Evolutionary conservation across 1,140 invertebrate species (phyloP), one percentile per base, ranked within the genome.

Genomic region (Xylocopa sonorina): DNA sequence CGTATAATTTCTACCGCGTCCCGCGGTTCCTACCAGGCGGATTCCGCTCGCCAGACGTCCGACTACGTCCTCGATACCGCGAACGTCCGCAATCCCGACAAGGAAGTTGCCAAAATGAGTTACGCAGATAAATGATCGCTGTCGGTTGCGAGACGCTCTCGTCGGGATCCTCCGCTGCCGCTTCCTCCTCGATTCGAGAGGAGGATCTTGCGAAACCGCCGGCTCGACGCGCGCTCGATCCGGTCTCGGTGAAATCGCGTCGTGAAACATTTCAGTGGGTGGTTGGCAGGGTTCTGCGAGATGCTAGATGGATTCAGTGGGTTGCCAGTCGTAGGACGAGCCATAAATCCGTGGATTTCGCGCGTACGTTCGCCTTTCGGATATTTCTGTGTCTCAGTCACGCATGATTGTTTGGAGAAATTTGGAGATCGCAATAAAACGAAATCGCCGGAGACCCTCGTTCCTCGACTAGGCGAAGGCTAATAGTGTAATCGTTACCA

Each of bases 1-100:
- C 62, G 74, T 82, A 72, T 85, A 85, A 84, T 85, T 84, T 85
- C 51, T 60, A 29, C 38, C 62, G n/a, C 46, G 75, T 71, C 34
- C 14, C 64, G 75, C 53, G 66, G 34, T 48, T 60, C 29, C 29
- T 21, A n/a, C 32, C 38, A 55, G 48, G 41, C n/a, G 46, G 60
- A 64, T 73, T 27, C 51, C 53, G 34, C 14, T 41, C 68, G 34
- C 21, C 50, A 66, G 60, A 66, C 72, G 18, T 41, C 32, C n/a
- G 43, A 16, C 32, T 12, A 18, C 27, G 76, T 2, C 62, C 16
- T 34, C 67, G 57, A 62, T 53, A 53, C 24, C 18, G 50, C 24
- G n/a, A n/a, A n/a, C 24, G 74, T 27, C 46, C 2, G 55, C 50
- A 46, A 32, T 51, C 50, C 48, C 46, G 12, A 27, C 58, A 38